phyloP scores from a whole-genome alignment of 2,888 invertebrate species.

The Apamea anceps region DNA sequence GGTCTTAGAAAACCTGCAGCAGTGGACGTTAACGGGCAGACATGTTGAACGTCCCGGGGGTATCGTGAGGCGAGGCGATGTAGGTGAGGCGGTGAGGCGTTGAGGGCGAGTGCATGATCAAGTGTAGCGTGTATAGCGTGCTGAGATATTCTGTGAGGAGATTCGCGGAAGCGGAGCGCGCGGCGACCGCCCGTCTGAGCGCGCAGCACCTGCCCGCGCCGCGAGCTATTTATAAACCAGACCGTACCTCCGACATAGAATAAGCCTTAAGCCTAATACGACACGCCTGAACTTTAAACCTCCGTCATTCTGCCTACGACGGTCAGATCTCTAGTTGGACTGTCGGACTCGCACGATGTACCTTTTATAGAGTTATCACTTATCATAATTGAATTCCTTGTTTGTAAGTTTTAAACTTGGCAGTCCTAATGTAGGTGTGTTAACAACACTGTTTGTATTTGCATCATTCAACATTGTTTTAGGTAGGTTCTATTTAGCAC shows the following conservation, averaged over 20 bases:
- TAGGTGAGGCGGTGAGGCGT: conserved; percentile 49
- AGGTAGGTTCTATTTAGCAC: conserved; percentile 29
- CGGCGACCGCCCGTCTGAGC: conserved; percentile 88
- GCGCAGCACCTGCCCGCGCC: conserved; percentile 82
- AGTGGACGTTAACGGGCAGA: conserved; percentile 29
- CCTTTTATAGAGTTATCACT: conserved; percentile 16
- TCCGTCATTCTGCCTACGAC: conserved; percentile 57
- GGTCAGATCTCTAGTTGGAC: conserved; percentile 11
- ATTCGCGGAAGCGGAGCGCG: conserved; percentile 87
- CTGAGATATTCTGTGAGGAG: conserved; percentile 69
- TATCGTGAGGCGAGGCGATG: conserved; percentile 52
- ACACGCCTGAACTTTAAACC: conserved; percentile 46
- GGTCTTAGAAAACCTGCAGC: conserved; percentile 25
- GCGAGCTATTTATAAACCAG: conserved; percentile 88
- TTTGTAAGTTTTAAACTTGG: conserved; percentile 14
- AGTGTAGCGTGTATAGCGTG: conserved; percentile 62
- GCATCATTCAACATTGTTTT: conserved; percentile 20
- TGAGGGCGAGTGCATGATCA: conserved; percentile 50
- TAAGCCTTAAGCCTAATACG: conserved; percentile 72
- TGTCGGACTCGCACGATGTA: neutral
- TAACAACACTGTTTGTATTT: conserved; percentile 27
- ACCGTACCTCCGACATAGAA: conserved; percentile 82
- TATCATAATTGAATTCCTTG: conserved; percentile 16
- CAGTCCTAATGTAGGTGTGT: conserved; percentile 16
- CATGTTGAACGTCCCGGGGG: conserved; percentile 44